These are phyloP conservation scores for Dermatophagoides farinae DNA, from an alignment of 1,140 invertebrate genomes.

Conservation along the genomic window DNA sequence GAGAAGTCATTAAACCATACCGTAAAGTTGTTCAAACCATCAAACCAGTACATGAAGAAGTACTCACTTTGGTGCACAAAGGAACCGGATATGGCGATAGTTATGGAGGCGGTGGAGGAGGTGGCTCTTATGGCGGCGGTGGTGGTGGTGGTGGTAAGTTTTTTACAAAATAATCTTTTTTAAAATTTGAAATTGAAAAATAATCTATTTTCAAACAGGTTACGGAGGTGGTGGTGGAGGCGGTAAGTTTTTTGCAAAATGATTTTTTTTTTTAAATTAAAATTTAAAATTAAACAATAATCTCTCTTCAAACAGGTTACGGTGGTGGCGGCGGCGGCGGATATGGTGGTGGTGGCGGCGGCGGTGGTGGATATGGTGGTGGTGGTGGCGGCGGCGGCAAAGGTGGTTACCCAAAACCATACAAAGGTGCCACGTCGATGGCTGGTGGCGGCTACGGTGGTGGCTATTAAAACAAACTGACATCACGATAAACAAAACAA, in stretches of 20 bases:
- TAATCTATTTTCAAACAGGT: background rate
- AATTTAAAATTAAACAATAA: too few species aligned
- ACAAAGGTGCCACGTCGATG: background rate
- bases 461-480: background rate
- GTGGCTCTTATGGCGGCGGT: slow-evolving; percentile 5
- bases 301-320: too few species aligned
- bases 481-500: background rate
- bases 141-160: slow-evolving; percentile 4
- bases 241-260: background rate
- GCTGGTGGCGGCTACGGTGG: slow-evolving; percentile 12
- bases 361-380: background rate
- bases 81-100: background rate
- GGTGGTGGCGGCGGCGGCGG: slow-evolving; percentile 2
- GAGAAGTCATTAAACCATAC: slow-evolving; percentile 7
- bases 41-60: slow-evolving; percentile 9
- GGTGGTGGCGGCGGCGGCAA: background rate
- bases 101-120: background rate
- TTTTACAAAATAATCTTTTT: background rate
- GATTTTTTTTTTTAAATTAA: background rate
- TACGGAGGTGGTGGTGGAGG: background rate
- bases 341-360: slow-evolving; percentile 3
- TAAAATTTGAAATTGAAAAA: background rate
- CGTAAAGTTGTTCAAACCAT: slow-evolving; percentile 10
- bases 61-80: slow-evolving; percentile 9
- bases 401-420: background rate